Evolutionary conservation across 2,113 vertebrate genomes (phyloP), one percentile per base, ranked within the genome.

Genomic region (Jacana jacana): DNA sequence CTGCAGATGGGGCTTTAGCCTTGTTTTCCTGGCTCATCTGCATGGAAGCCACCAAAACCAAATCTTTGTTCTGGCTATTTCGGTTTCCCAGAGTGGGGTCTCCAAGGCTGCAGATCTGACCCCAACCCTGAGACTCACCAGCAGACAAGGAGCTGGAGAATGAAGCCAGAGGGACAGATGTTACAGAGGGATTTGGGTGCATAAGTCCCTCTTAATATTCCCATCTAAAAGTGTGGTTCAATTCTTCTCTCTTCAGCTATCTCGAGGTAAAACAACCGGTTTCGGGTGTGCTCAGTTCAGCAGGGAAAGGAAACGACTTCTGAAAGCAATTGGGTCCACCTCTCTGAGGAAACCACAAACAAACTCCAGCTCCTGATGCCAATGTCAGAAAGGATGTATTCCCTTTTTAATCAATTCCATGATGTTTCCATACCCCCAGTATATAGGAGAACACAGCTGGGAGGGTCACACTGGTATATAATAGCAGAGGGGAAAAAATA

Each of bases 1-100:
- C 49, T 60, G 10, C 0, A 31, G 52, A 3, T 9, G 3, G 0
- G 5, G 11, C 19, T 77, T 91, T 15, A 24, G 48, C 14, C 6
- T 25, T 19, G 5, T 35, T 91, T 63, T 40, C 28, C 6, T 4
- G 40, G 14, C 23, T 44, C 17, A 18, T 9, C 27, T 44, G 48
- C 37, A 7, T 0, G 6, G 14, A 55, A 88, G 8, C 10, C 68
- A 37, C 4, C 80, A 33, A 39, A 46, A 1, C 30, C 48, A 46
- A 58, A 17, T 9, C 39, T 72, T 55, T 30, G 6, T 39, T 72
- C 60, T 14, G 40, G 19, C 31, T 39, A 0, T 55, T 86, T 64
- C 52, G 42, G 4, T 44, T 65, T 64, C 28, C 13, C 16, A 4
- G 20, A n/a, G 17, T 12, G 31, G 64, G 9, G 12, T 35, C 14